Evolutionary conservation across 2,113 vertebrate species (phyloP), one percentile per base, ranked within the genome.

Genomic region (Sterna hirundo): DNA sequence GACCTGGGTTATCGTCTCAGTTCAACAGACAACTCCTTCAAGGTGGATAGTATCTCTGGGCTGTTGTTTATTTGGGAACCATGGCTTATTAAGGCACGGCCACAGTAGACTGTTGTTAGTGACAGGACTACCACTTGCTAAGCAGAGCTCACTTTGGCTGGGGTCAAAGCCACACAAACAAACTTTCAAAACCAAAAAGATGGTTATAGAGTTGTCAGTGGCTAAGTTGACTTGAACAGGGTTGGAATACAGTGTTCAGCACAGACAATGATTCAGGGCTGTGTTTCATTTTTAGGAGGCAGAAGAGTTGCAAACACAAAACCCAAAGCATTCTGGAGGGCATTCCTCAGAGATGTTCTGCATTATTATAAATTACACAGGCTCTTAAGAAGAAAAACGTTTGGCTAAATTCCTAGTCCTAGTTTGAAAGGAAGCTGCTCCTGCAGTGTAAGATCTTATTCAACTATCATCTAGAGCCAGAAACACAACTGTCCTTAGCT

Each of bases 261-360:
- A 25, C n/a, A 30, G 34, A 32, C 1, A 47, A 15, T 10, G 7
- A 69, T 29, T 40, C 1, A 0, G 9, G 27, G 40, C 16, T 36
- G 25, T 0, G 0, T 54, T 71, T 60, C 29, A 19, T 20, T 88
- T 72, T 27, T 19, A 60, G 42, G 42, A 83, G 38, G 60, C 26
- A 68, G 19, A 11, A 32, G 27, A 42, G 30, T 51, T 49, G 75
- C 23, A 75, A 60, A 89, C 27, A 69, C 40, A 77, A 92, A 66
- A 7, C 36, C 32, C 20, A 19, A 30, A 71, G 52, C 52, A 27
- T 49, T 30, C 57, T 49, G 13, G 20, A 61, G 15, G 23, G 36
- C 44, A 40, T 27, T 89, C 51, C 70, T 71, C 64, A 36, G 76
- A 77, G 65, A 36, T 61, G 40, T 21, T 82, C 76, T 72, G 27